Evolutionary conservation across 1,140 invertebrate genomes (phyloP).

Genomic region (Notospermus geniculatus): DNA sequence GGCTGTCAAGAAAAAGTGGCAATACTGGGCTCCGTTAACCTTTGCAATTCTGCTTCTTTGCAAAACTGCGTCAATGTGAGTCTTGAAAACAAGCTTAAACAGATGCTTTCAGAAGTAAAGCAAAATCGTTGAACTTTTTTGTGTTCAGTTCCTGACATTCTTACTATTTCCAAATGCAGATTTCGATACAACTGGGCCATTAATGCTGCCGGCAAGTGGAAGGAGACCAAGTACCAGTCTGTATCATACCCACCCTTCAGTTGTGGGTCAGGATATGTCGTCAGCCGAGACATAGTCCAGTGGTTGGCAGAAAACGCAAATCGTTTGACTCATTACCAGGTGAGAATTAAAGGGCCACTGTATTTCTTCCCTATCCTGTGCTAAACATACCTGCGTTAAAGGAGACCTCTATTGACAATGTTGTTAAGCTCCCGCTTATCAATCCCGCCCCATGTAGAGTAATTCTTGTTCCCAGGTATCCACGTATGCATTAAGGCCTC

Average conservation of each 20-base stretch:
- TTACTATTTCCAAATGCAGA: constrained; percentile 10
- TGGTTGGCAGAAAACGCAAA: constrained; percentile 33
- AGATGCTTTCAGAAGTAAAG: background rate
- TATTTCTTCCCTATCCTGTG: too few species aligned
- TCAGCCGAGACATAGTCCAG: constrained; percentile 32
- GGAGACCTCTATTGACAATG: too few species aligned
- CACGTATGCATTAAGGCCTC: too few species aligned
- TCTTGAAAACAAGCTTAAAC: too few species aligned
- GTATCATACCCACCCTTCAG: constrained; percentile 41
- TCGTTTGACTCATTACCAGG: constrained; percentile 27
- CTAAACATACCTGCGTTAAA: too few species aligned
- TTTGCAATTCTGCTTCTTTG: too few species aligned
- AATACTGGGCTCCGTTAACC: too few species aligned
- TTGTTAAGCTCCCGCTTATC: too few species aligned
- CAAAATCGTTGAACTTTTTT: background rate
- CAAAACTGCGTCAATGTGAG: too few species aligned
- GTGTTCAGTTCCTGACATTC: background rate
- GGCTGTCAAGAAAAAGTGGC: too few species aligned
- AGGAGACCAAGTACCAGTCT: constrained; percentile 30
- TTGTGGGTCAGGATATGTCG: constrained; percentile 44
- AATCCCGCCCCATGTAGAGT: too few species aligned
- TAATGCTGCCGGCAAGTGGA: constrained; percentile 41
- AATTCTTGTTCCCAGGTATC: too few species aligned
- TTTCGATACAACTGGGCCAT: constrained; percentile 43
- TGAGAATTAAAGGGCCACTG: constrained; percentile 15